These are phyloP conservation scores for Amyelois transitella DNA, from an alignment of 1,140 invertebrate genomes.

Conservation along the genomic window DNA sequence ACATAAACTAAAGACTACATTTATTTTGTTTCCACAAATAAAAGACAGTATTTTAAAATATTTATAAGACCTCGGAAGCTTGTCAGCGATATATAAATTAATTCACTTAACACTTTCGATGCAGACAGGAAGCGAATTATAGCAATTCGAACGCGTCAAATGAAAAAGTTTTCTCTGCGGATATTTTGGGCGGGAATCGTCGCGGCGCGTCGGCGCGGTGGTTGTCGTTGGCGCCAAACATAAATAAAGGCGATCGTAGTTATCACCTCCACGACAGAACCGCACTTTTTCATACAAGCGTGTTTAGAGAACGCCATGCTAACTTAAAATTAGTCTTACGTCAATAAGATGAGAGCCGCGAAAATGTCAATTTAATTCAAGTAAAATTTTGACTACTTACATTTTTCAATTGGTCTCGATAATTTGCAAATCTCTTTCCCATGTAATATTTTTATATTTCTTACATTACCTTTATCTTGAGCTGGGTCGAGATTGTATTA, in stretches of 20 bases:
- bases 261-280: slow-evolving; percentile 11
- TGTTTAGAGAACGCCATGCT: not conserved
- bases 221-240: slow-evolving; percentile 61
- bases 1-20: not conserved
- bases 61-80: not conserved
- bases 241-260: slow-evolving; percentile 48
- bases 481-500: too few relatives aligned
- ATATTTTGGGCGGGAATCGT: slow-evolving; percentile 1
- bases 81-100: not conserved
- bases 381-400: too few relatives aligned
- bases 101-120: not conserved
- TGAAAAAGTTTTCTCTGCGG: slow-evolving; percentile 1
- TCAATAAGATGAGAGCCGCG: too few relatives aligned
- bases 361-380: too few relatives aligned
- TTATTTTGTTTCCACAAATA: too few relatives aligned
- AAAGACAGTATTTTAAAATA: not conserved
- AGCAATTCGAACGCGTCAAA: not conserved
- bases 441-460: too few relatives aligned
- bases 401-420: too few relatives aligned
- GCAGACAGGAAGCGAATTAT: not conserved
- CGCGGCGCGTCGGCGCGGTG: slow-evolving; percentile 8
- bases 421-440: too few relatives aligned
- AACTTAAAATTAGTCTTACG: too few relatives aligned
- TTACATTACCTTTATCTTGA: too few relatives aligned
- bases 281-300: not conserved